These are phyloP conservation scores for Acromyrmex charruanus DNA, from an alignment of 1,140 invertebrate species.

Conservation along the genomic window DNA sequence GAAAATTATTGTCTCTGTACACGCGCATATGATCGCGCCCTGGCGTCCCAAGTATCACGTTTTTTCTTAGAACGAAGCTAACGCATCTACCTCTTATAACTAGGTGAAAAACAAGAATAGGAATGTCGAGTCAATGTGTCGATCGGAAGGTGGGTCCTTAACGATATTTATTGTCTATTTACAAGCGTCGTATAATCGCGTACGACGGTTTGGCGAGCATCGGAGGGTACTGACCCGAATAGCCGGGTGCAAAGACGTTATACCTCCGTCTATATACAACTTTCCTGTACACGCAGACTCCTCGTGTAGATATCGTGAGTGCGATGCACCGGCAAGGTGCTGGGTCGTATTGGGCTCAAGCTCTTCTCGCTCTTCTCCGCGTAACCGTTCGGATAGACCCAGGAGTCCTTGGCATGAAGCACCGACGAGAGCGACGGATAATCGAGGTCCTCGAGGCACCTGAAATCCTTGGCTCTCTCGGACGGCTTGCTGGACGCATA, in stretches of 20 bases:
- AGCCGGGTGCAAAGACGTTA: neutral
- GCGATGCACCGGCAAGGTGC: conserved; percentile 80
- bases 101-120: conserved; percentile 73
- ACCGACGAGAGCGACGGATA: conserved; percentile 67
- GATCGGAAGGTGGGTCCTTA: conserved; percentile 59
- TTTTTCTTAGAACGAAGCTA: conserved; percentile 51
- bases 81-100: conserved; percentile 37
- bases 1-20: conserved; percentile 79
- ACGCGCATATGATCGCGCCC: conserved; percentile 67
- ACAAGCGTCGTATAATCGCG: conserved; percentile 65
- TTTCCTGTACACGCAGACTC: conserved; percentile 82
- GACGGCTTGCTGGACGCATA: conserved; percentile 67
- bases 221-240: conserved; percentile 12
- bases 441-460: conserved; percentile 63
- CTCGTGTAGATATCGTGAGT: conserved; percentile 82
- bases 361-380: conserved; percentile 66
- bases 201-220: conserved; percentile 60
- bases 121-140: conserved; percentile 45
- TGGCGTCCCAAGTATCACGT: neutral
- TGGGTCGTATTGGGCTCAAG: conserved; percentile 77
- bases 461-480: conserved; percentile 75
- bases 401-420: conserved; percentile 64
- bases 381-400: conserved; percentile 79
- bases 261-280: conserved; percentile 80
- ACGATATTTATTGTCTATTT: conserved; percentile 75